Percentiles rank a stretch among this genome's conserved stretches.
phyloP scores from a whole-genome alignment of 2,797 vertebrate species.

The Pseudopleuronectes americanus region DNA sequence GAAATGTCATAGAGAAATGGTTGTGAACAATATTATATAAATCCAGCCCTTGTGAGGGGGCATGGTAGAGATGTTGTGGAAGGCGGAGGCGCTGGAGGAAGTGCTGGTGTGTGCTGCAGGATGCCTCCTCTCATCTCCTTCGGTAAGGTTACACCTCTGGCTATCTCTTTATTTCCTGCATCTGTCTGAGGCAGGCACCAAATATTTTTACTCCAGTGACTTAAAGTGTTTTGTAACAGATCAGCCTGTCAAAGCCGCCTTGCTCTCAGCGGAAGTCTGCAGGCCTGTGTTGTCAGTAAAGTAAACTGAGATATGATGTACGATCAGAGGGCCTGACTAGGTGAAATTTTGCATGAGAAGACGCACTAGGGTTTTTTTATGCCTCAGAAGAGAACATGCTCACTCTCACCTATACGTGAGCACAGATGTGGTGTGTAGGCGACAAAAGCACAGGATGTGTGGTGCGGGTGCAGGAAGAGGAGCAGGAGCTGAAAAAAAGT shows the following conservation, averaged over 20 bases:
- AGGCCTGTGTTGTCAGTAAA: constrained; percentile 4
- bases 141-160: constrained; percentile 63
- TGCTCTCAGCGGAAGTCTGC: constrained; percentile 47
- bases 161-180: constrained; percentile 65
- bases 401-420: constrained; percentile 49
- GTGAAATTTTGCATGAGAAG: constrained; percentile 30
- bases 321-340: constrained; percentile 22
- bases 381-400: constrained; percentile 38
- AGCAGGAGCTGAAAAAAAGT: constrained; percentile 58
- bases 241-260: constrained; percentile 29
- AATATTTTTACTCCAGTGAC: constrained; percentile 61
- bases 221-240: constrained; percentile 44
- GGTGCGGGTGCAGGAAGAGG: constrained; percentile 79
- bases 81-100: constrained; percentile 48
- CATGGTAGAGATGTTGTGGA: constrained; percentile 9
- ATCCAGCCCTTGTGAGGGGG: not conserved
- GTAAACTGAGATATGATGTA: constrained; percentile 39
- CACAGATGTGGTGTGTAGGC: constrained; percentile 73
- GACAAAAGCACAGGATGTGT: constrained; percentile 81
- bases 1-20: not conserved
- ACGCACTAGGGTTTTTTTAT: not conserved
- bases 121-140: constrained; percentile 65
- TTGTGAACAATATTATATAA: not conserved
- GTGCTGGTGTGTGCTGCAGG: constrained; percentile 60
- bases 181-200: constrained; percentile 47